phyloP scores from a whole-genome alignment of 2,797 vertebrate species.

The Eulemur albifrons region DNA sequence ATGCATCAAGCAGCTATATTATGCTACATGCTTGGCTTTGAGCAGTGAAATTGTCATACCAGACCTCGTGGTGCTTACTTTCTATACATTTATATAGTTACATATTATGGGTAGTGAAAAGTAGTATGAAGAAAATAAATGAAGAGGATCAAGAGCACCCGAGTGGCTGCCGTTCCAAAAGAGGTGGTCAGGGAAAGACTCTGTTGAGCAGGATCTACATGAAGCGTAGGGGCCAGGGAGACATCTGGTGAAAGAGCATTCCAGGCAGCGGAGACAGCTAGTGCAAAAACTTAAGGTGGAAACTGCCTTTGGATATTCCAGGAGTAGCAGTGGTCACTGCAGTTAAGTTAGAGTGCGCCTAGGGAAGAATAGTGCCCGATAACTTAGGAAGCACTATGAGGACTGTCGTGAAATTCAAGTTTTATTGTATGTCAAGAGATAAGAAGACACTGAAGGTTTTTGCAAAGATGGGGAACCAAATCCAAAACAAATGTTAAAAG shows the following conservation, averaged over 20 bases:
- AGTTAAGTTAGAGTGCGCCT: too few species aligned
- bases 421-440: neutral
- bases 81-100: neutral
- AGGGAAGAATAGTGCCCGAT: neutral
- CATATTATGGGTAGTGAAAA: neutral
- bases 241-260: neutral
- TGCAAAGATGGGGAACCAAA: neutral
- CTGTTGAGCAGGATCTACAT: neutral
- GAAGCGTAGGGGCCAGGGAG: neutral
- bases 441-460: neutral
- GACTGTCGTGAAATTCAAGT: neutral
- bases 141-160: neutral
- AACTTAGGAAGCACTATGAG: neutral
- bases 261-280: neutral
- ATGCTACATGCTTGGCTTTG: neutral
- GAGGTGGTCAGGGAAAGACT: neutral
- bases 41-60: neutral
- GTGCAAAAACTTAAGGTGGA: too few species aligned
- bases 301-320: neutral
- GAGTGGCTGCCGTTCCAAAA: neutral
- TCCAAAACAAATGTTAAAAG: neutral
- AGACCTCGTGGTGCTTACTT: neutral
- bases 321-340: fast-evolving
- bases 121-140: neutral
- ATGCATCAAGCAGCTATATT: neutral